A percentile compares a stretch with the other conserved stretches of the same genome.
Evolutionary conservation across 2,888 invertebrate genomes (phyloP).

Genomic region (Petrophora chlorosata): DNA sequence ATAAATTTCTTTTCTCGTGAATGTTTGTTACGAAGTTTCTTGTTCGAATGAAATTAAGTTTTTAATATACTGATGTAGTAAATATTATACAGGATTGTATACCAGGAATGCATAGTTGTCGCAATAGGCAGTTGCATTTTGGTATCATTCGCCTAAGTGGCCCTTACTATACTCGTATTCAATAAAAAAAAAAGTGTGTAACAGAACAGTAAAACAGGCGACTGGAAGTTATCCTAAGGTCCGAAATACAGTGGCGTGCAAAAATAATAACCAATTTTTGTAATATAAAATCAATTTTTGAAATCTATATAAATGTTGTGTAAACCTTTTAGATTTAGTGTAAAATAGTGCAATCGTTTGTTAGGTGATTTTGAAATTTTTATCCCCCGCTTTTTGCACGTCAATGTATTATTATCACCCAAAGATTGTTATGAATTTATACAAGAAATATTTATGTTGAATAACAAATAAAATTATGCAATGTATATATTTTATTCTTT

Average conservation of each 20-base stretch:
- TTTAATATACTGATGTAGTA: constrained; percentile 2
- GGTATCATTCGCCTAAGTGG: constrained; percentile 24
- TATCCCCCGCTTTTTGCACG: constrained; percentile 41
- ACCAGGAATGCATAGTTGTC: constrained; percentile 2
- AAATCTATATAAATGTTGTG: constrained; percentile 33
- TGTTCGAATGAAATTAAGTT: constrained; percentile 27
- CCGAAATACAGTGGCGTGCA: constrained; percentile 56
- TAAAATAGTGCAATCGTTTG: constrained; percentile 19
- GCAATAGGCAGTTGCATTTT: constrained; percentile 16
- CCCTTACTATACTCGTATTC: constrained; percentile 19
- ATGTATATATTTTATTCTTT: constrained; percentile 48
- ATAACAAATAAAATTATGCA: constrained; percentile 80
- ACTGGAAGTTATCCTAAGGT: constrained; percentile 70
- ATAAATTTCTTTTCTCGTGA: constrained; percentile 34
- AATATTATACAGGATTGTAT: background rate
- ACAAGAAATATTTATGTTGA: constrained; percentile 83
- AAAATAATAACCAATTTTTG: constrained; percentile 31
- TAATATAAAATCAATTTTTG: constrained; percentile 23
- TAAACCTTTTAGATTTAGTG: constrained; percentile 11
- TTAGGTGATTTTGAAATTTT: constrained; percentile 22
- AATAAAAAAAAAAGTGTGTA: constrained; percentile 40
- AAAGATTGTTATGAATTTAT: constrained; percentile 84
- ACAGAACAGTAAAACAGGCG: constrained; percentile 49
- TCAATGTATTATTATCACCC: constrained; percentile 74
- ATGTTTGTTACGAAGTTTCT: constrained; percentile 40